These are phyloP conservation scores for Chelon labrosus DNA, from an alignment of 2,797 vertebrate species.

Conservation along the genomic window DNA sequence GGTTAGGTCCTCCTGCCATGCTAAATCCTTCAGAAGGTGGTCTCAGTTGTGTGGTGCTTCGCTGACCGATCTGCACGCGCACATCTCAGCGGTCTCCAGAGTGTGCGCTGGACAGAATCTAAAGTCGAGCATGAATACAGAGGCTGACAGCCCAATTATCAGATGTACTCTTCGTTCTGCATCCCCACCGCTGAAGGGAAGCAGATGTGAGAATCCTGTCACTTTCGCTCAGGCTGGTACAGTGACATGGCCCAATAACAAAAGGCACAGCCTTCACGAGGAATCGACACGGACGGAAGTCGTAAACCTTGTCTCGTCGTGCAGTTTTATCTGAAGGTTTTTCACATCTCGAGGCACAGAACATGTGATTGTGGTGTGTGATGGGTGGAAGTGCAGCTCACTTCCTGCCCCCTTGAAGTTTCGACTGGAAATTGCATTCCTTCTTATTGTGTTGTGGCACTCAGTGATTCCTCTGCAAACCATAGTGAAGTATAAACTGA, in stretches of 20 bases:
- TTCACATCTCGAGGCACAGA: slow-evolving; percentile 56
- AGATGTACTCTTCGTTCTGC: slow-evolving; percentile 71
- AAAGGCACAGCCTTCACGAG: slow-evolving; percentile 64
- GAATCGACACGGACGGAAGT: slow-evolving; percentile 61
- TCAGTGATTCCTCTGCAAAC: slow-evolving; percentile 24
- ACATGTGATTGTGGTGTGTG: slow-evolving; percentile 46
- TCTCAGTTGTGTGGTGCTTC: slow-evolving; percentile 5
- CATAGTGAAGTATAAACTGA: background rate
- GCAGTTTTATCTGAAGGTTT: slow-evolving; percentile 52
- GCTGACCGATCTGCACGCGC: slow-evolving; percentile 12
- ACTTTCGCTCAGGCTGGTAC: slow-evolving; percentile 62
- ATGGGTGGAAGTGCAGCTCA: slow-evolving; percentile 29
- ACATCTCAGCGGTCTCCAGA: slow-evolving; percentile 35
- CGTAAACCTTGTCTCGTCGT: slow-evolving; percentile 58
- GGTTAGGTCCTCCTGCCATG: background rate
- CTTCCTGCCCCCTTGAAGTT: slow-evolving; percentile 8
- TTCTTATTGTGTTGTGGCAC: background rate
- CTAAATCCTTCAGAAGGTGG: background rate
- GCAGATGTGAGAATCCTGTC: slow-evolving; percentile 78
- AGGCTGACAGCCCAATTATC: slow-evolving; percentile 82
- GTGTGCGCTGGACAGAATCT: slow-evolving; percentile 66
- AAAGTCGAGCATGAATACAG: slow-evolving; percentile 79
- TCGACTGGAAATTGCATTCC: slow-evolving; percentile 20
- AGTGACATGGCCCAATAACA: slow-evolving; percentile 66
- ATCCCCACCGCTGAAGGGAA: slow-evolving; percentile 70